Base-by-base conservation (phyloP, 1,140 invertebrate species). In the Nasonia vitripennis region DNA sequence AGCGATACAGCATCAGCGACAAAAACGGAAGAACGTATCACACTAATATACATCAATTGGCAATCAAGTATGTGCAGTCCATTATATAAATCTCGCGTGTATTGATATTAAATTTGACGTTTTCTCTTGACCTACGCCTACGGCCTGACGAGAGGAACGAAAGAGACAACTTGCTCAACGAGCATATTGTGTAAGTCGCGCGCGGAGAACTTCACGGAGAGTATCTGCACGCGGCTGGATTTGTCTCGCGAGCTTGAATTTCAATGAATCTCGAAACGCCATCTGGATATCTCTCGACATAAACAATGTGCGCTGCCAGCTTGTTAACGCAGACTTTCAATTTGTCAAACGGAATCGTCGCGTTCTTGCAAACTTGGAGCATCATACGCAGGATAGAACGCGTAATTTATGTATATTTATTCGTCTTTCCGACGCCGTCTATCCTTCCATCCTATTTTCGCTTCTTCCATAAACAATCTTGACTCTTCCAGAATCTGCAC, bases 111-210 rank as follows among this genome's bases (percentile, higher is more conserved):
- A 82, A 23, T 83, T 78, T 45, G 62, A 78, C 71, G 27, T 68
- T 75, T 75, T 84, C 34, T 77, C 34, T n/a, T 83, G 51, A 67
- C 51, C 51, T 51, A 78, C 82, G 74, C 75, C 82, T 23, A 84
- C 74, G 4, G 2, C 45, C 9, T 11, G 45, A 55, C 20, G 4
- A n/a, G 20, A n/a, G 17, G 55, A 74, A 67, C 67, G 48, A 84
- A 70, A 67, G 48, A 84, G 78, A 67, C n/a, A 84, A 78, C 73
- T 84, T 84, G 31, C 62, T 70, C 37, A 68, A 48, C 34, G 10
- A 37, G 4, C 9, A 17, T 83, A 27, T 51, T 51, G 48, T 27
- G 34, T 31, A 78, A 83, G 79, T 41, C 23, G 23, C 12, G 48
- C 2, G 27, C 14, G 12, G 4, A 70, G 37, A 70, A 70, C 41